phyloP scores from a whole-genome alignment of 2,888 invertebrate species.

The Margaritifera margaritifera region DNA sequence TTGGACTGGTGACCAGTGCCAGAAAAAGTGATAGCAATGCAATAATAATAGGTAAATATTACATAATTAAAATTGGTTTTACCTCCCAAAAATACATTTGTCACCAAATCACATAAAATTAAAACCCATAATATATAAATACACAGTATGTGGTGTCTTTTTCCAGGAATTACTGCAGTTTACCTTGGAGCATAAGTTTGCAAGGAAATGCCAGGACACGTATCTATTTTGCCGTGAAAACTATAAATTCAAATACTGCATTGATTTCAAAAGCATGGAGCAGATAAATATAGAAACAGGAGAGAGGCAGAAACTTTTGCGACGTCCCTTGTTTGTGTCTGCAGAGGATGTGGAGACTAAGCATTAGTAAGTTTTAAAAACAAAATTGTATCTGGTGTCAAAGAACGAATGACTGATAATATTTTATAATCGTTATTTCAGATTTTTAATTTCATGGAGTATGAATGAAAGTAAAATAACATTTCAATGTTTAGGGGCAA shows the following conservation, averaged over 20 bases:
- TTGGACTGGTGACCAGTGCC: too few relatives aligned
- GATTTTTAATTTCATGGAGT: too few relatives aligned
- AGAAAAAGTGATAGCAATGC: too few relatives aligned
- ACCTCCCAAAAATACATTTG: too few relatives aligned
- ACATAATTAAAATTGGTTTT: too few relatives aligned
- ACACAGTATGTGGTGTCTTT: not conserved
- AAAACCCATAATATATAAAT: not conserved
- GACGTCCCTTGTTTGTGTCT: slow-evolving; percentile 23
- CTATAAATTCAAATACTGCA: slow-evolving; percentile 24
- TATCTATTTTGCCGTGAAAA: slow-evolving; percentile 28
- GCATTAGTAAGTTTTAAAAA: slow-evolving; percentile 7
- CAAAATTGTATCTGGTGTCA: too few relatives aligned
- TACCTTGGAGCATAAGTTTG: slow-evolving; percentile 28
- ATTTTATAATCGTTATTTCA: too few relatives aligned
- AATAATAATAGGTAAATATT: too few relatives aligned
- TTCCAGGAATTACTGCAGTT: slow-evolving; percentile 16
- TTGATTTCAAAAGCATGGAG: slow-evolving; percentile 24
- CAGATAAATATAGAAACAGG: slow-evolving; percentile 26
- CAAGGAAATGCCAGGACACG: slow-evolving; percentile 15
- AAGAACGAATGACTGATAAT: too few relatives aligned
- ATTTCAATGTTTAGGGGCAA: too few relatives aligned
- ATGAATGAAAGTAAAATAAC: too few relatives aligned
- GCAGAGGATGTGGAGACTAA: slow-evolving; percentile 3
- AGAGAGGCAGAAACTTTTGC: slow-evolving; percentile 9
- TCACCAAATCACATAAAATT: too few relatives aligned